Evolutionary conservation across 1,140 invertebrate species (phyloP).

Genomic region (Drosophila kikkawai): DNA sequence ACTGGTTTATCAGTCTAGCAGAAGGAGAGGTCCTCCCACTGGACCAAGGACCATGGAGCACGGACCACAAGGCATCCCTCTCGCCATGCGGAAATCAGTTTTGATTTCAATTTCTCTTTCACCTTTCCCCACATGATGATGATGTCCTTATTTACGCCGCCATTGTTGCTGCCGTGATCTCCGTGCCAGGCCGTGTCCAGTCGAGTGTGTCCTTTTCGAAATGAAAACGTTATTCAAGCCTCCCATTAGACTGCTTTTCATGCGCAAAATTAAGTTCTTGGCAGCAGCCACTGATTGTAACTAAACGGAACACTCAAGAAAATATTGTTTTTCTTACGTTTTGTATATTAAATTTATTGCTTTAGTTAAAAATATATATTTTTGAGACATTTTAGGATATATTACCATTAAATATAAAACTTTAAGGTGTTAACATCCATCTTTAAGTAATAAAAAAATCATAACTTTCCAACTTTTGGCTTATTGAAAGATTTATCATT

Average conservation of each 20-base stretch:
- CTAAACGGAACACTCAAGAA: conserved; percentile 1
- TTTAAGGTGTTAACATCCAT: too few relatives aligned
- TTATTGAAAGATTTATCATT: too few relatives aligned
- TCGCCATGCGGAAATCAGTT: conserved; percentile 52
- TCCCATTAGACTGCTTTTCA: conserved; percentile 66
- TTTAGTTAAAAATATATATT: background rate
- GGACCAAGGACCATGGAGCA: conserved; percentile 4
- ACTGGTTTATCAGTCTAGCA: conserved; percentile 34
- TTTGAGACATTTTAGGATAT: background rate
- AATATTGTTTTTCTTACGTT: background rate
- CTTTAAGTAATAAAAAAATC: too few relatives aligned
- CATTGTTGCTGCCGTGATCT: conserved; percentile 21
- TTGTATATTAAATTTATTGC: background rate
- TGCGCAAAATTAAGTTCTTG: conserved; percentile 59
- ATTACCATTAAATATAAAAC: too few relatives aligned
- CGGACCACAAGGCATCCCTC: conserved; percentile 4
- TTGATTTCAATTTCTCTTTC: conserved; percentile 52
- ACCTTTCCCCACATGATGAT: conserved; percentile 26
- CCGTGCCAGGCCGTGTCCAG: background rate
- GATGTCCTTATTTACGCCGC: conserved; percentile 26
- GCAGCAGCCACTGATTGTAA: conserved; percentile 13
- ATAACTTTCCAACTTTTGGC: too few relatives aligned
- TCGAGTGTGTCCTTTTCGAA: conserved; percentile 36
- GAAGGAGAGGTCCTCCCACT: conserved; percentile 3
- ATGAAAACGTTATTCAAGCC: conserved; percentile 52